Evolutionary conservation across 2,797 vertebrate genomes (phyloP), one percentile per base, ranked within the genome.

Genomic region (Gouania willdenowi): DNA sequence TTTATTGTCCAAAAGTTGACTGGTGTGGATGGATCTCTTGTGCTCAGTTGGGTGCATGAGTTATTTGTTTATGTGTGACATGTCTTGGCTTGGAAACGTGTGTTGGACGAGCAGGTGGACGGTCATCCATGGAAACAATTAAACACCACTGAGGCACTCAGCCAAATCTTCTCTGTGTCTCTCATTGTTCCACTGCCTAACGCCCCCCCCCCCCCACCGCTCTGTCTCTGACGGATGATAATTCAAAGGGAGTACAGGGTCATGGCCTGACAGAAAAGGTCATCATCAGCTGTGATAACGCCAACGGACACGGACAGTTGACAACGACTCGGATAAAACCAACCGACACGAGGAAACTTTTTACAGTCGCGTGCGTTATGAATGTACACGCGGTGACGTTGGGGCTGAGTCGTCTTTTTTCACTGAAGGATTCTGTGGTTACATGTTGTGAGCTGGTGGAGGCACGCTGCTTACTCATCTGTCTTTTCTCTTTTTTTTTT

Each of bases 81-180:
- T 49, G 64, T 48, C 66, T 79, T 82, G 78, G 81, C 82, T 52
- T 31, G 66, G 62, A 66, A 78, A 47, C 26, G 71, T 23, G 60
- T 82, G 78, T 86, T 82, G 86, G 70, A 58, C 6, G 73, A 85
- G 79, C 82, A 87, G 86, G 85, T 88, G 85, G 76, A 69, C 63
- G 49, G 67, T 78, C 71, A 76, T 81, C 84, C 79, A 77, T 66
- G 71, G 71, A 79, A 77, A 89, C 84, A 83, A 88, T 87, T 86
- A 86, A 87, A 84, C 84, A 85, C 80, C 77, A 83, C 36, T 2
- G 59, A 83, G 84, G 85, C 78, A 75, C 75, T 71, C 52, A 41
- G 75, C 81, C 83, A 85, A 81, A 73, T 66, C 75, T 71, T 67
- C 63, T 74, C 70, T 66, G 71, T 65, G 70, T 73, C 72, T 57